Percentiles rank a stretch among this genome's conserved stretches.
These are phyloP conservation scores for Baccha elongata DNA, from an alignment of 2,888 invertebrate species.

Conservation along the genomic window DNA sequence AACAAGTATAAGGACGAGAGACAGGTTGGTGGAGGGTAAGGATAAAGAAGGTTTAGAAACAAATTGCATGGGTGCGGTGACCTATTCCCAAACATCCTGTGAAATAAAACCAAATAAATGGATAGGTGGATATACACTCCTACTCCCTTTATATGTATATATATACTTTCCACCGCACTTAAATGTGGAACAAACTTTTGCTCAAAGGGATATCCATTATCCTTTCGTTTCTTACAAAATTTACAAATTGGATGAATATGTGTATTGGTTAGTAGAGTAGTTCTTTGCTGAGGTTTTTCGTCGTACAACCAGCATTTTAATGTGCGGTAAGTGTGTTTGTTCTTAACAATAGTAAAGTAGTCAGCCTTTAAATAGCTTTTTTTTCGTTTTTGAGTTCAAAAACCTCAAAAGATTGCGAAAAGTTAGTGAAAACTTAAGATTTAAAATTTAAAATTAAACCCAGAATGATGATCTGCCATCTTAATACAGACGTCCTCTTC, in stretches of 20 bases:
- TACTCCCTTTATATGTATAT: background rate
- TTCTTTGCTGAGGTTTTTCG: slow-evolving; percentile 25
- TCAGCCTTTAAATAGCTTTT: background rate
- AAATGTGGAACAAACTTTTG: slow-evolving; percentile 55
- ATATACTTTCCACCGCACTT: slow-evolving; percentile 23
- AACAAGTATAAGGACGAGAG: background rate
- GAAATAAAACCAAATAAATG: slow-evolving; percentile 6
- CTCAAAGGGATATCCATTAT: slow-evolving; percentile 52
- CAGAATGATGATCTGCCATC: too few species aligned
- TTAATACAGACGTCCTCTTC: too few species aligned
- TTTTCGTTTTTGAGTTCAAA: too few species aligned
- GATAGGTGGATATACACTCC: background rate
- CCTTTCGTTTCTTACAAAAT: slow-evolving; percentile 42
- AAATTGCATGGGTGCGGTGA: slow-evolving; percentile 48
- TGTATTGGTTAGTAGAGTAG: slow-evolving; percentile 12
- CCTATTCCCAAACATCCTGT: slow-evolving; percentile 44
- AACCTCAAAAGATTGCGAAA: too few species aligned
- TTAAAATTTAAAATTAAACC: too few species aligned
- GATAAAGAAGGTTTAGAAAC: slow-evolving; percentile 15
- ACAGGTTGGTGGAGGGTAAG: background rate
- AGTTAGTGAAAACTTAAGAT: too few species aligned
- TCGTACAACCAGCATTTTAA: background rate
- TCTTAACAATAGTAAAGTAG: slow-evolving; percentile 4
- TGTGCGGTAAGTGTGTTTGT: slow-evolving; percentile 17
- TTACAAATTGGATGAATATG: slow-evolving; percentile 45